Evolutionary conservation across 2,888 invertebrate species (phyloP), one percentile per base, ranked within the genome.

Genomic region (Scaeva pyrastri): DNA sequence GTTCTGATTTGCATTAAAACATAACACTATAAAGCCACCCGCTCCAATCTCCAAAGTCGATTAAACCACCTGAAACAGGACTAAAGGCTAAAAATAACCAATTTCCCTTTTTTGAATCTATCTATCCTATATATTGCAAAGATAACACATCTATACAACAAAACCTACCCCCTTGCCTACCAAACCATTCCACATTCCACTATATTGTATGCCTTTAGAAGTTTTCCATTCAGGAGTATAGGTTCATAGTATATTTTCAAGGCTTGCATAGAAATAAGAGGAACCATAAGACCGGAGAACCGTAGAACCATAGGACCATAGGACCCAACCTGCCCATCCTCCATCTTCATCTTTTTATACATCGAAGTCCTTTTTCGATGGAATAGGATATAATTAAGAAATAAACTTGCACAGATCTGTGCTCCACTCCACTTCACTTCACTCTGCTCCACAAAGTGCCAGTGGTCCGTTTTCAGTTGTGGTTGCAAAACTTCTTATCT

Each of bases 371-470:
- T 10, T 48, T 48, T 66, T 19, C 36, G 2, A 66, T 19, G 66
- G 31, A 48, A 66, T 31, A 48, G 86, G 81, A 78, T 77, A 82
- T 78, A 86, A 82, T 86, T 86, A 86, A 82, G 86, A 86, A 82
- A 81, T 77, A 77, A 60, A 73, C 73, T 75, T 72, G 41, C 84
- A 50, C 56, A 73, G 60, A 10, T 14, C 50, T 64, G 14, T 31
- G 11, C 39, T 16, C 43, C 31, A 31, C 31, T 31, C 31, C 8
- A 31, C 31, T 31, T 7, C 31, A 31, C 1, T 31, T 8, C 31
- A 31, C 31, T 7, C n/a, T n/a, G n/a, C 31, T 31, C 31, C 31
- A 31, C 31, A 31, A n/a, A n/a, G 31, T 31, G 31, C 31, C 52
- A 31, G 31, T 36, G 11, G 21, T 31, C 39, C 12, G 26, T 39